Evolutionary conservation across 2,888 invertebrate species (phyloP), one percentile per base, ranked within the genome.

Genomic region (Cryptocephalus primarius): DNA sequence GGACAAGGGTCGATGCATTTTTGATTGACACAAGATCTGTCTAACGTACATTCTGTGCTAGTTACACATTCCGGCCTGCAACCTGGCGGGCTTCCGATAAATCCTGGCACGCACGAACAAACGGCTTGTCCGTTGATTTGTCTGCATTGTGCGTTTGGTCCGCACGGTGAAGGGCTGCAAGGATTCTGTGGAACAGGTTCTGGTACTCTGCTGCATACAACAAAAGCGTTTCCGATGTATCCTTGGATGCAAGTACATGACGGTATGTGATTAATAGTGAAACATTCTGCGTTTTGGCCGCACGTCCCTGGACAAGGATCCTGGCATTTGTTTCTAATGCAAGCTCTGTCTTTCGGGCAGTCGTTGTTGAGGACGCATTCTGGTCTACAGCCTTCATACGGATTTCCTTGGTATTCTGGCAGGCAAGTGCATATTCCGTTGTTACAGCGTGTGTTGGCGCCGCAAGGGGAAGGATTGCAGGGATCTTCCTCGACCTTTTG

Each of bases 1-100:
- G 80, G 80, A 53, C 85, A 86, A n/a, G 86, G 85, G 65, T 86
- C 82, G 60, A 78, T 76, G 61, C 85, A 87, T 71, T 82, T 84
- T 61, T 79, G 77, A 60, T 82, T 83, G 47, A 82, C 78, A 60
- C 87, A 87, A 10, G 85, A 83, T 61, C 77, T 72, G 56, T 78
- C 77, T 48, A 77, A 75, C 9, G 78, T 61, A 66, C 87, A 87
- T 60, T 85, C 85, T 1, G 79, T 75, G 58, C 82, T 84, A 48
- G 78, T 77, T 40, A 80, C 75, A 61, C 85, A 85, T 69, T 85
- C 84, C 1, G 83, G 83, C 52, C 82, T 72, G 63, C 85, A 85
- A 50, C 78, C 78, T 2, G 83, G 83, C 46, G 86, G 85, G 62
- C 79, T 80, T 36, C 86, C 86, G 46, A 81, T 73, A 61, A 74